Evolutionary conservation across 2,888 invertebrate genomes (phyloP).

Genomic region (Tiphia femorata): DNA sequence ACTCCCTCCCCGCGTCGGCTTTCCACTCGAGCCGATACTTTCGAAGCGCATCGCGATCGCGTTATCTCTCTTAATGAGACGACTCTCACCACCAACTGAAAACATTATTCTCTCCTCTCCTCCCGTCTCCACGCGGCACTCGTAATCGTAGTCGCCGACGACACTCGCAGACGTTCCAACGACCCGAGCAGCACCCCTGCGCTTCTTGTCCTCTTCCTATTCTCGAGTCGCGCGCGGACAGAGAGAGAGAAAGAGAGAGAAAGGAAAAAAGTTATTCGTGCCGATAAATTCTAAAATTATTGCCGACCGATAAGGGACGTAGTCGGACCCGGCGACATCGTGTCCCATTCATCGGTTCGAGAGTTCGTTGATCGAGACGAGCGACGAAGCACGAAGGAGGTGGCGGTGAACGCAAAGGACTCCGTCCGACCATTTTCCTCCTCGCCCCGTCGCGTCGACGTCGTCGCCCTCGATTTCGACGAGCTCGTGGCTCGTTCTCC

Average conservation of each 20-base stretch:
- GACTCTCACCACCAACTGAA: not conserved
- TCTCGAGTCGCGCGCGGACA: not conserved
- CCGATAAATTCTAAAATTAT: constrained; percentile 30
- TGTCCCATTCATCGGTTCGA: not conserved
- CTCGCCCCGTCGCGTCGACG: not conserved
- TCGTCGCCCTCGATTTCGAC: not conserved
- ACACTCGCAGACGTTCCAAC: not conserved
- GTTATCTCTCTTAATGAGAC: constrained; percentile 3
- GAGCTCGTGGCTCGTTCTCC: not conserved
- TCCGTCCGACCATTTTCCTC: not conserved
- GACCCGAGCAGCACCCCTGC: not conserved
- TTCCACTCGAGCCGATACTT: not conserved
- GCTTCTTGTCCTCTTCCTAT: not conserved
- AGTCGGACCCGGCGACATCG: constrained; percentile 2
- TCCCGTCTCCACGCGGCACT: too few relatives aligned
- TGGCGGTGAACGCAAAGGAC: constrained; percentile 1
- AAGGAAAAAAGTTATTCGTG: not conserved
- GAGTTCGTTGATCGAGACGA: constrained; percentile 27
- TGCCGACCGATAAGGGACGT: constrained; percentile 15
- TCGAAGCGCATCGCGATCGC: not conserved
- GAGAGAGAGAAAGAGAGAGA: not conserved
- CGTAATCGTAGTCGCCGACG: not conserved
- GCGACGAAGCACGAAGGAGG: not conserved
- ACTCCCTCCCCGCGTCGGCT: too few relatives aligned
- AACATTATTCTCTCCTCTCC: too few relatives aligned